Percentiles rank a stretch among this genome's conserved stretches.
Conservation (phyloP, 2,797 vertebrate genomes). For the Pogonophryne albipinna region DNA sequence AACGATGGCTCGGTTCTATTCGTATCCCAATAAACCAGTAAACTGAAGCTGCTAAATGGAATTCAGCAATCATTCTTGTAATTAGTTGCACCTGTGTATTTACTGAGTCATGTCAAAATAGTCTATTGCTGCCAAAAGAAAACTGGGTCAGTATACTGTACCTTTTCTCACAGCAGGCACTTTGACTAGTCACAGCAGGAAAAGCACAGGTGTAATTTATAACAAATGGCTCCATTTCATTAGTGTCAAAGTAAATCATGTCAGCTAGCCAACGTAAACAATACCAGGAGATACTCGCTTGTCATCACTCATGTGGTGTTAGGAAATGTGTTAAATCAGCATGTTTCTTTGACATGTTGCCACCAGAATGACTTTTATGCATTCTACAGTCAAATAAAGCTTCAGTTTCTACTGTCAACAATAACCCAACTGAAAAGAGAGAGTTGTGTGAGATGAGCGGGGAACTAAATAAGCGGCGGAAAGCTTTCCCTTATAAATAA, state of each 20-base stretch:
- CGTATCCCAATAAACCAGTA: too few relatives aligned
- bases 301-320: conserved; percentile 4
- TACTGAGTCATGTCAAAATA: conserved; percentile 7
- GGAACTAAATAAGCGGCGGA: conserved; percentile 26
- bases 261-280: not conserved
- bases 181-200: not conserved
- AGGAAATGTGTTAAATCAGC: not conserved
- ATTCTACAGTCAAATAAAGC: conserved; percentile 6
- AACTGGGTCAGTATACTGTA: conserved; percentile 1
- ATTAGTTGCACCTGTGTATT: not conserved
- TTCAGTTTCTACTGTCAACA: conserved; percentile 33
- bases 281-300: not conserved
- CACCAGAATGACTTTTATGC: conserved; percentile 10
- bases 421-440: conserved; percentile 24
- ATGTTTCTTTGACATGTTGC: conserved; percentile 22
- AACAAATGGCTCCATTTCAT: conserved; percentile 3
- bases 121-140: not conserved
- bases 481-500: conserved; percentile 48
- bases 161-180: not conserved
- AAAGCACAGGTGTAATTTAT: conserved; percentile 19
- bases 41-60: not conserved
- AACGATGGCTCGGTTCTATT: too few relatives aligned
- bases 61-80: not conserved
- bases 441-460: not conserved
- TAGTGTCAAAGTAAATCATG: conserved; percentile 12